Evolutionary conservation across 2,888 invertebrate genomes (phyloP).

Genomic region (Drosophila bunnanda): DNA sequence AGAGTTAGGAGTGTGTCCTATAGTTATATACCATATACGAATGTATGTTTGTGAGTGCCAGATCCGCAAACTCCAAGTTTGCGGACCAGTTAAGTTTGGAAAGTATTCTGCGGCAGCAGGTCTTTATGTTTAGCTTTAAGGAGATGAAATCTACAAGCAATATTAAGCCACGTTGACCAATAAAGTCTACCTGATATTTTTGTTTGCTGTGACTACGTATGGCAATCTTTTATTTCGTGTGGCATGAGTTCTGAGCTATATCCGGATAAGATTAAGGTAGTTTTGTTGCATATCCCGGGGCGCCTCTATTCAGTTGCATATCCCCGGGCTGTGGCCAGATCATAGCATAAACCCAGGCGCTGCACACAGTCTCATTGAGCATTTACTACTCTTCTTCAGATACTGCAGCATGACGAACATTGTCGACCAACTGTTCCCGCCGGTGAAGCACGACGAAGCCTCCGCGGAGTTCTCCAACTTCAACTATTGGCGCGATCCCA

Average conservation of each 20-base stretch:
- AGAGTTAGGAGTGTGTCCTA: constrained; percentile 15
- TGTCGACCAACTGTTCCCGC: constrained; percentile 98
- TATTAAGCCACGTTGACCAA: constrained; percentile 40
- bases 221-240: constrained; percentile 54
- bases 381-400: constrained; percentile 85
- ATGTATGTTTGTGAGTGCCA: constrained; percentile 26
- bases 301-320: constrained; percentile 13
- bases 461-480: constrained; percentile 92
- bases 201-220: constrained; percentile 45
- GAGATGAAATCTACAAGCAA: constrained; percentile 6
- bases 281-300: constrained; percentile 16
- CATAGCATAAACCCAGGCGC: constrained; percentile 12
- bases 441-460: constrained; percentile 88
- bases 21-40: constrained; percentile 1
- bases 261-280: neutral
- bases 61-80: constrained; percentile 7
- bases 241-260: constrained; percentile 49
- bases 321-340: constrained; percentile 8
- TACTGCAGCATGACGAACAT: constrained; percentile 97
- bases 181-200: constrained; percentile 59
- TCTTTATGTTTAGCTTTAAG: constrained; percentile 42
- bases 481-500: constrained; percentile 96
- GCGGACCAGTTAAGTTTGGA: constrained; percentile 35
- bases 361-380: constrained; percentile 8
- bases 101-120: constrained; percentile 44